Evolutionary conservation across 2,797 vertebrate genomes (phyloP), one percentile per base, ranked within the genome.

Genomic region (Fratercula arctica): DNA sequence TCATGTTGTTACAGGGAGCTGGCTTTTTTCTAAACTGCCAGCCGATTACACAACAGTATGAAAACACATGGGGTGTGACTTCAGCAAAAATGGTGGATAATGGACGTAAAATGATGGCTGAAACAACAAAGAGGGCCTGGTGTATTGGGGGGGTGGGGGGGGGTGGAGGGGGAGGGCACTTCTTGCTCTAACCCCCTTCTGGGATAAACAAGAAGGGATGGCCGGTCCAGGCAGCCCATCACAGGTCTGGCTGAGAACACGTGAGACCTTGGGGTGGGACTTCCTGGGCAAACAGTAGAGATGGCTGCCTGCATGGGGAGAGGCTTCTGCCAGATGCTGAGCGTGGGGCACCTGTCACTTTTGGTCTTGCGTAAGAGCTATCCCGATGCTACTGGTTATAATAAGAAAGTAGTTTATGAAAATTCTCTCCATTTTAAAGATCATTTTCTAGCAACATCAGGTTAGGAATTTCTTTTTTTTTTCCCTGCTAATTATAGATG

Each of bases 331-430:
- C n/a, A 28, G 59, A 12, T 25, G 4, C 26, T 8, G 23, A 10
- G 37, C 12, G 15, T 33, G 57, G 28, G 7, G 11, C 6, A 1
- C 1, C 21, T 2, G 0, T 56, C 33, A 1, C 18, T 50, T 33
- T 46, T 57, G 64, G 24, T 19, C 7, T 4, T 23, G 8, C 2
- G 8, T 4, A 12, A 24, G 31, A 9, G 8, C 1, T 45, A 12
- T 48, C 9, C n/a, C 12, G 5, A 2, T 26, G 8, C 16, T 24
- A 1, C 8, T 70, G 8, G 24, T 54, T 64, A 15, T n/a, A 78
- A 7, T 26, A 73, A 68, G 23, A 53, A 89, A 53, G 11, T 24
- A 24, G 28, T 16, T 82, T 24, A 53, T 57, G 39, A 76, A 90
- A 60, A 13, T 57, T 3, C 13, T 17, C 17, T 75, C n/a, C 5